Conservation (phyloP, 2,113 vertebrate genomes). For the Notothenia rossii region DNA sequence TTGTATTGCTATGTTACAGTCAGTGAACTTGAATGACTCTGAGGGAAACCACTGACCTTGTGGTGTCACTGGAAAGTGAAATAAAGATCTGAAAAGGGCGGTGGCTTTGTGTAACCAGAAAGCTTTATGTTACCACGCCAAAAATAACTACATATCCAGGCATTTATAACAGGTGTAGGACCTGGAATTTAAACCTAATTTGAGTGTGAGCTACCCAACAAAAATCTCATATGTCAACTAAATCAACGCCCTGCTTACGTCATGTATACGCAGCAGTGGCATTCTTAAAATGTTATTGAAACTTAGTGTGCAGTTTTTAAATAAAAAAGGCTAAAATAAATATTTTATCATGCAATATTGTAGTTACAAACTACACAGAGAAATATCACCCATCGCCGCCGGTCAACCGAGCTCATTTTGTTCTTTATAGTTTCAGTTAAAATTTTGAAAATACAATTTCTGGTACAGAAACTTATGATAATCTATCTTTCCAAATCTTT, state of each 20-base stretch:
- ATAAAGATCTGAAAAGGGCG: constrained; percentile 15
- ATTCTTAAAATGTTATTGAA: not conserved
- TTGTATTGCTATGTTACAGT: not conserved
- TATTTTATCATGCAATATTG: not conserved
- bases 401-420: not conserved
- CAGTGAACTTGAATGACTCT: not conserved
- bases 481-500: too few species aligned
- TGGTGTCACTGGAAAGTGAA: constrained; percentile 29
- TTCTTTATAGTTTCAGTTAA: not conserved
- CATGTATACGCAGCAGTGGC: not conserved
- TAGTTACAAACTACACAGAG: not conserved
- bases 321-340: not conserved
- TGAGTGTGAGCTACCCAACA: constrained; percentile 26
- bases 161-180: constrained; percentile 33
- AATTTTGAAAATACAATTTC: too few species aligned
- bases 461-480: too few species aligned
- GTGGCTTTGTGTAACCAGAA: constrained; percentile 6
- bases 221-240: constrained; percentile 30
- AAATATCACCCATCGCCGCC: not conserved
- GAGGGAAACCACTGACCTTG: not conserved
- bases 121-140: constrained; percentile 17
- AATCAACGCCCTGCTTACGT: constrained; percentile 4
- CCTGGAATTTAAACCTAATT: constrained; percentile 30
- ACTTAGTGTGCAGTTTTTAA: not conserved
- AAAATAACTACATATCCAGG: constrained; percentile 33